These are phyloP conservation scores for Toxostoma redivivum DNA, from an alignment of 2,113 vertebrate genomes.

Conservation along the genomic window DNA sequence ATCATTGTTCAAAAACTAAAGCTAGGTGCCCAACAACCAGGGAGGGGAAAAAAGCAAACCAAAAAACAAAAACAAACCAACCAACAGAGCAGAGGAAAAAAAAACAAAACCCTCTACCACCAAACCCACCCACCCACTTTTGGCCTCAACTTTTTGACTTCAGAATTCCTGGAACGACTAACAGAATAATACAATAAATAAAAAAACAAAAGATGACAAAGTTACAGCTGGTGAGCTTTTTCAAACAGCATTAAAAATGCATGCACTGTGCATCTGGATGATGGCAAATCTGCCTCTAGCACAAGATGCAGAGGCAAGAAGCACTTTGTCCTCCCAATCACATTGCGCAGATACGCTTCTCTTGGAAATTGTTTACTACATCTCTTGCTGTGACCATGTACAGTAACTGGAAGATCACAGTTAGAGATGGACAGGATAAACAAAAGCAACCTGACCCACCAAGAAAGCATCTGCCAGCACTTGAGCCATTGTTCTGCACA, in stretches of 20 bases:
- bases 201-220: not conserved
- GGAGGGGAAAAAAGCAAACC: not conserved
- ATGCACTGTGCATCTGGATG: not conserved
- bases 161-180: not conserved
- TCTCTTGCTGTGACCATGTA: not conserved
- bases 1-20: not conserved
- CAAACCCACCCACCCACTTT: not conserved
- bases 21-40: not conserved
- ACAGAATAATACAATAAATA: not conserved
- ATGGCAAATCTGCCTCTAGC: not conserved
- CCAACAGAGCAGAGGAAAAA: rapidly evolving
- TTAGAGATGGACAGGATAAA: not conserved
- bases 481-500: constrained; percentile 23
- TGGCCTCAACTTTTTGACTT: not conserved
- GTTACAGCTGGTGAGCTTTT: not conserved
- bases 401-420: not conserved
- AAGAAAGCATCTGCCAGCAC: not conserved
- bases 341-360: not conserved
- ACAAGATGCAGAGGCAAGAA: not conserved
- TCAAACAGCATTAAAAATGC: not conserved
- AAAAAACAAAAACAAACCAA: not conserved
- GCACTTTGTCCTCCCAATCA: not conserved
- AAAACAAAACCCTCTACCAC: not conserved
- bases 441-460: constrained; percentile 9
- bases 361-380: not conserved